Percentiles rank a stretch among this genome's conserved stretches.
Evolutionary conservation across 2,113 vertebrate genomes (phyloP).

Genomic region (Scytalopus superciliaris): DNA sequence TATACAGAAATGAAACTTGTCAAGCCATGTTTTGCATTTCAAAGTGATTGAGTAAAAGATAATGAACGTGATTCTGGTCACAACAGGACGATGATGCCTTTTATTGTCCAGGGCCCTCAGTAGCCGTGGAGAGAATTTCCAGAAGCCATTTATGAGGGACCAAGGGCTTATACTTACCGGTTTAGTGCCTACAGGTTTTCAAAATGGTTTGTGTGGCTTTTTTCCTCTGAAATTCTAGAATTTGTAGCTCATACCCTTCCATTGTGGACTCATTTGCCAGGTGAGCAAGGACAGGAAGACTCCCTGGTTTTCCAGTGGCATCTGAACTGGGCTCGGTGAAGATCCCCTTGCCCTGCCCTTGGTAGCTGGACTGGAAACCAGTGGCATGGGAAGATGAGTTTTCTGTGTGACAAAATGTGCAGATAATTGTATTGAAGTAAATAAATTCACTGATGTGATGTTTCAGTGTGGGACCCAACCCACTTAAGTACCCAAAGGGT

Average conservation of each 20-base stretch:
- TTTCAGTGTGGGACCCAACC: neutral
- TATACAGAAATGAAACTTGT: conserved; percentile 16
- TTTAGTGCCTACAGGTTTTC: neutral
- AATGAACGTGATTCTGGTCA: neutral
- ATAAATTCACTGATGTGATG: neutral
- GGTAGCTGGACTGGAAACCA: neutral
- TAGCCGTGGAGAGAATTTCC: neutral
- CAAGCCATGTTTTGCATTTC: neutral
- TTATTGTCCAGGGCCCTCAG: neutral
- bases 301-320: neutral
- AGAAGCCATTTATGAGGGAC: neutral
- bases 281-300: neutral
- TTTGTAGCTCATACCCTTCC: neutral
- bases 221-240: neutral
- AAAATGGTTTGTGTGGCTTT: neutral
- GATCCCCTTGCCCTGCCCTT: neutral
- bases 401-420: neutral
- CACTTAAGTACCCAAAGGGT: neutral
- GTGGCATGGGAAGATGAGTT: neutral
- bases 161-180: neutral
- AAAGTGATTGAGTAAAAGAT: neutral
- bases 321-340: neutral
- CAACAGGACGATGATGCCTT: neutral
- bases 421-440: neutral
- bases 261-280: neutral